Conservation (phyloP, 1,140 invertebrate genomes). For the Lucilia sericata region DNA sequence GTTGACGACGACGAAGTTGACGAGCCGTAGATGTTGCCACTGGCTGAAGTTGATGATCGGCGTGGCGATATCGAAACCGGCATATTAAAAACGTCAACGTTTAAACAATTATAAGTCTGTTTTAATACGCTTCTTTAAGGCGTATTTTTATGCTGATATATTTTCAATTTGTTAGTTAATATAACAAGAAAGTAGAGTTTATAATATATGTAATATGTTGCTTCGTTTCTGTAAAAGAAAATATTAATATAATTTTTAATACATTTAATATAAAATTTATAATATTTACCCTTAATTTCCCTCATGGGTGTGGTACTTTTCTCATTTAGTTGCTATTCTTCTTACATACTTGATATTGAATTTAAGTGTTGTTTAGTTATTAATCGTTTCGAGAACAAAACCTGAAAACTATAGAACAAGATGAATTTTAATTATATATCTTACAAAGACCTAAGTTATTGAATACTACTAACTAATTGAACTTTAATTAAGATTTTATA, state of each 20-base stretch:
- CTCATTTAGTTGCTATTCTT: not conserved
- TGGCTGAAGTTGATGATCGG: slow-evolving; percentile 66
- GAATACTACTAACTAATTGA: no score
- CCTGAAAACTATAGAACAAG: not conserved
- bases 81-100: slow-evolving; percentile 57
- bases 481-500: no score
- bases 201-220: not conserved
- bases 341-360: not conserved
- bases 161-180: not conserved
- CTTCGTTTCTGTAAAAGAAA: slow-evolving; percentile 3
- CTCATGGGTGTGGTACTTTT: not conserved
- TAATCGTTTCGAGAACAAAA: not conserved
- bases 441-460: no score
- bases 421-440: not conserved
- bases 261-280: not conserved
- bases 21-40: slow-evolving; percentile 65
- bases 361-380: not conserved
- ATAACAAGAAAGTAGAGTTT: not conserved
- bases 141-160: not conserved
- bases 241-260: not conserved
- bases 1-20: slow-evolving; percentile 54
- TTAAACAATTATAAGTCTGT: not conserved
- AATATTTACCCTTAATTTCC: not conserved
- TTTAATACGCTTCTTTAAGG: not conserved
- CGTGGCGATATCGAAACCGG: slow-evolving; percentile 66